Evolutionary conservation across 1,140 invertebrate genomes (phyloP), one percentile per base, ranked within the genome.

Genomic region (Marisa cornuarietis): DNA sequence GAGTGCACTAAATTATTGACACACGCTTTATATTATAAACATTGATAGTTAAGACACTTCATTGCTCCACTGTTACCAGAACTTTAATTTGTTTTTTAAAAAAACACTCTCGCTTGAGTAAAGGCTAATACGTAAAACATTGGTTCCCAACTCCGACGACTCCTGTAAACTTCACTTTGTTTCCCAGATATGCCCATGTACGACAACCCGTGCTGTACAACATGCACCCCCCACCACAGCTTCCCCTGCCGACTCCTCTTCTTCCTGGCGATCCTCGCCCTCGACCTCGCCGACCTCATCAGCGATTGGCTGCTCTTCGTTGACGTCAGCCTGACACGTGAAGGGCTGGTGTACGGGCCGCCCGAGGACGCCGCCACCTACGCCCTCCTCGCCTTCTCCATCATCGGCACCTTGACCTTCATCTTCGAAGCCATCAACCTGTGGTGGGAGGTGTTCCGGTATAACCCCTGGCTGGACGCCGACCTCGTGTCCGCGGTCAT

Each of bases 311-410:
- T 88, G 42, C 79, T 89, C 24, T 89, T 84, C 77, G 73, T 54
- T 18, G 85, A 89, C 79, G 85, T 89, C 16, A 66, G 72, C 26
- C 52, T 80, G 18, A 83, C 84, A 16, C 69, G 87, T 54, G 79
- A 85, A n/a, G 88, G 88, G 14, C 80, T 89, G 20, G 88, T 89
- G 4, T 87, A 86, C 62, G 88, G 88, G 4, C 85, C 86, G 18
- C 85, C 84, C 1, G 80, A 83, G 5, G 69, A 82, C 14, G 61
- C 72, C 0, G 76, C 86, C 20, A 81, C 79, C 16, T 83, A 79
- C 63, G 79, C 79, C 20, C 77, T 89, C 18, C 83, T 89, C 7
- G 79, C 83, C 14, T 88, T 89, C 80, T 88, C 86, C 42, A 85
- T 88, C 68, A 73, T 89, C 5, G 88, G 88, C 5, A 83, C 87